Conservation (phyloP, 2,888 invertebrate genomes). For the Sphecodes monilicornis region DNA sequence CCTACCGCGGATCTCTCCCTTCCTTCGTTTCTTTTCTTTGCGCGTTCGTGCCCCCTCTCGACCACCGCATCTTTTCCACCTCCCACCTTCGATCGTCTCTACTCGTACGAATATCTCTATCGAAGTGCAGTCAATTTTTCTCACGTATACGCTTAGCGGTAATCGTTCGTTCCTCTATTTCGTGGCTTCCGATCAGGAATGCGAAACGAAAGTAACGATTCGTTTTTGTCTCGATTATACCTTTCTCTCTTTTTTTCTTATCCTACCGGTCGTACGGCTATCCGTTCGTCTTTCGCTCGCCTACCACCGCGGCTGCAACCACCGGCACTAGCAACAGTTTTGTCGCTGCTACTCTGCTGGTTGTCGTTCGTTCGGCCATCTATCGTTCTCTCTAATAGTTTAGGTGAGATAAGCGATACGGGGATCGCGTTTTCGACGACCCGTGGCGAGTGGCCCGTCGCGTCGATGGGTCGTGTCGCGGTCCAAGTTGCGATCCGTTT, state of each 20-base stretch:
- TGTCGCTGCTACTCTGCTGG: neutral
- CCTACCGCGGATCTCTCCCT: slow-evolving; percentile 68
- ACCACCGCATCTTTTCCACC: neutral
- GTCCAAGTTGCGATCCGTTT: neutral
- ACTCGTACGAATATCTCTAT: neutral
- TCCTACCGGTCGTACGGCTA: too few relatives aligned
- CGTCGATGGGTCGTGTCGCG: too few relatives aligned
- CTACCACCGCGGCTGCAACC: too few relatives aligned
- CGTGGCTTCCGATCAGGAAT: neutral
- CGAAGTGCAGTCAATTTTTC: neutral
- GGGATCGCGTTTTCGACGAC: neutral
- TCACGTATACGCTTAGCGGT: neutral
- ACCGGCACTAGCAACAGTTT: too few relatives aligned
- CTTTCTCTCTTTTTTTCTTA: too few relatives aligned
- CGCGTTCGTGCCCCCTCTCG: slow-evolving; percentile 15
- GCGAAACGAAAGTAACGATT: neutral
- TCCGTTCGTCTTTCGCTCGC: neutral
- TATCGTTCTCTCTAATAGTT: neutral
- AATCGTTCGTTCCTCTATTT: neutral
- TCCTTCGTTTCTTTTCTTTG: slow-evolving; percentile 26
- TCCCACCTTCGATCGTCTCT: slow-evolving; percentile 3
- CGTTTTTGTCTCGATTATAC: neutral
- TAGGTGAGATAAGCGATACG: neutral
- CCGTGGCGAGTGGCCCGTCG: neutral
- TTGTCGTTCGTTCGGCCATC: too few relatives aligned